phyloP scores from a whole-genome alignment of 1,140 invertebrate genomes.

The Thalassaphorura encarpata region DNA sequence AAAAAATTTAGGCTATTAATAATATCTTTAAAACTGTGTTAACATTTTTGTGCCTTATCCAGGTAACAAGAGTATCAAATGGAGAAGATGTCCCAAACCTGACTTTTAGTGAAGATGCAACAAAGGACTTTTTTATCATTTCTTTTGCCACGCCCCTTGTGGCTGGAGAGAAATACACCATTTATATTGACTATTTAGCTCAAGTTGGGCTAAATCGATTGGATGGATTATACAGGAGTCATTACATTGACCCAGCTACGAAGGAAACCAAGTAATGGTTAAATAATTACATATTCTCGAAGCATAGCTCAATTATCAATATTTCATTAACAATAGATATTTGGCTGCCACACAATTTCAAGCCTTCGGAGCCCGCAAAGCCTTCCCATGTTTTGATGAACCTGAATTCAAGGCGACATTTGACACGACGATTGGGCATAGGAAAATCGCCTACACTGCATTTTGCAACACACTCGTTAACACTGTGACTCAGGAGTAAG shows the following conservation, averaged over 20 bases:
- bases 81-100: neutral
- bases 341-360: constrained; percentile 11
- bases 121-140: neutral
- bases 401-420: constrained; percentile 68
- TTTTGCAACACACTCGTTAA: constrained; percentile 41
- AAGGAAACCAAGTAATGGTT: neutral
- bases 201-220: neutral
- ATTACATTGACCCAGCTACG: neutral
- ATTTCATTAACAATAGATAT: neutral
- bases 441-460: constrained; percentile 35
- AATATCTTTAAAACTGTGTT: neutral
- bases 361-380: constrained; percentile 41
- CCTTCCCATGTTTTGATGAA: constrained; percentile 91
- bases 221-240: constrained; percentile 7
- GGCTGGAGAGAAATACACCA: neutral
- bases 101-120: neutral
- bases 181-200: constrained; percentile 8
- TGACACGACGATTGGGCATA: constrained; percentile 47
- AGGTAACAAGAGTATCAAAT: neutral
- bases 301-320: neutral
- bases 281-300: neutral
- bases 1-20: neutral
- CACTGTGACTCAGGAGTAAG: constrained; percentile 9
- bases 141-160: neutral
- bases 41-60: neutral